These are phyloP conservation scores for Taxidea taxus DNA, from an alignment of 2,113 vertebrate genomes.

Conservation along the genomic window DNA sequence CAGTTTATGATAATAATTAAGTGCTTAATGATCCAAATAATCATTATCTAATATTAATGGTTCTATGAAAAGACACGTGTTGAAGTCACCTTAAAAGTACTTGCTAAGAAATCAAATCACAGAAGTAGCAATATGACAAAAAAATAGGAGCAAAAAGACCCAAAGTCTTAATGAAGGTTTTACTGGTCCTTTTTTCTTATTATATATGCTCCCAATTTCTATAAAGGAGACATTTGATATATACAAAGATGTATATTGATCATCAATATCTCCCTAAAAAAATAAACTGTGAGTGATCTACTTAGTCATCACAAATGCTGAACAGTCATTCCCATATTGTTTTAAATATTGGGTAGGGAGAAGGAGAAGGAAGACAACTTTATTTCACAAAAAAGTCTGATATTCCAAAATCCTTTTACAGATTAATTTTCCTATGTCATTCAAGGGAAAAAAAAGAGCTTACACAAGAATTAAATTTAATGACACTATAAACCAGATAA, in stretches of 20 bases:
- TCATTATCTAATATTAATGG: neutral
- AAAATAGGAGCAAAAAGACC: neutral
- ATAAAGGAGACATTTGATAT: neutral
- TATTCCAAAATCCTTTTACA: neutral
- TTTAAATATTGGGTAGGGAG: neutral
- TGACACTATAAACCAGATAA: neutral
- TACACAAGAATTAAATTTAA: neutral
- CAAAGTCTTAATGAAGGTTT: neutral
- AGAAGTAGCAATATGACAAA: neutral
- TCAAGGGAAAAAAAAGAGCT: neutral
- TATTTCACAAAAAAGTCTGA: neutral
- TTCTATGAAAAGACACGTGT: neutral
- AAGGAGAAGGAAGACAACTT: neutral
- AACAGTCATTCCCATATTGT: neutral
- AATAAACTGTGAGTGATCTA: neutral
- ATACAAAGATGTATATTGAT: neutral
- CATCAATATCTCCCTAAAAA: conserved; percentile 20
- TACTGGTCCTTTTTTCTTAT: neutral
- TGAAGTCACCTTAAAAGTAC: neutral
- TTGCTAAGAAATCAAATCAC: neutral
- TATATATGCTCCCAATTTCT: neutral
- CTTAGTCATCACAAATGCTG: neutral
- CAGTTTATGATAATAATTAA: neutral
- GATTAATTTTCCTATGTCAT: neutral
- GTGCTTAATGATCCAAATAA: neutral